A percentile compares a stretch with the other conserved stretches of the same genome.
Conservation (phyloP, 2,797 vertebrate genomes). For the Luscinia luscinia region DNA sequence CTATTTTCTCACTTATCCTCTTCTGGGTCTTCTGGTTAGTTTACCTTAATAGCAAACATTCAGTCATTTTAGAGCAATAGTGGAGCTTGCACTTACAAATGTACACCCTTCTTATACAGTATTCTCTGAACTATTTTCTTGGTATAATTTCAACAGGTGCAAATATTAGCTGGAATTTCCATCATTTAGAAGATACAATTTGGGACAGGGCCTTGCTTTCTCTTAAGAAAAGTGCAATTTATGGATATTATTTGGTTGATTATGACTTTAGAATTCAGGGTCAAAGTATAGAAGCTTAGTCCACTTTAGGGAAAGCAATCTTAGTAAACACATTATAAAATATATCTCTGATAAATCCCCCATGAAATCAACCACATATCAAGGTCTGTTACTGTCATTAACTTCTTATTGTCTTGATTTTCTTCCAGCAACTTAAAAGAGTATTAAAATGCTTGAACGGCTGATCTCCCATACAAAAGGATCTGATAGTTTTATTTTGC, state of each 20-base stretch:
- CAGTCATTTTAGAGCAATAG: background rate
- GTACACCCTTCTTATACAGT: background rate
- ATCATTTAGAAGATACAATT: background rate
- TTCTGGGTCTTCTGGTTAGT: background rate
- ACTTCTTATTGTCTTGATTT: background rate
- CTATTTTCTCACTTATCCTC: background rate
- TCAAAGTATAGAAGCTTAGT: background rate
- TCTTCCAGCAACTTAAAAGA: background rate
- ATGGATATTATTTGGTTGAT: background rate
- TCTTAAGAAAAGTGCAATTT: background rate
- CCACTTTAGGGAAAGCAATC: background rate
- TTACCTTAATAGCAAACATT: background rate
- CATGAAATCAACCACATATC: background rate
- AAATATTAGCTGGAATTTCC: background rate
- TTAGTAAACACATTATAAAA: background rate
- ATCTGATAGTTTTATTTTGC: background rate
- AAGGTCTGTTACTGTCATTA: background rate
- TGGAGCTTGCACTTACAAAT: background rate
- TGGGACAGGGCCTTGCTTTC: background rate
- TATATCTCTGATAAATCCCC: background rate
- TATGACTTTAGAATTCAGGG: background rate
- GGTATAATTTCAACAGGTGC: background rate
- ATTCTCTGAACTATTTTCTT: background rate
- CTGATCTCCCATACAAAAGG: background rate
- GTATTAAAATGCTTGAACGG: background rate